Conservation (phyloP, 2,797 vertebrate species). For the Naso thynnoides region DNA sequence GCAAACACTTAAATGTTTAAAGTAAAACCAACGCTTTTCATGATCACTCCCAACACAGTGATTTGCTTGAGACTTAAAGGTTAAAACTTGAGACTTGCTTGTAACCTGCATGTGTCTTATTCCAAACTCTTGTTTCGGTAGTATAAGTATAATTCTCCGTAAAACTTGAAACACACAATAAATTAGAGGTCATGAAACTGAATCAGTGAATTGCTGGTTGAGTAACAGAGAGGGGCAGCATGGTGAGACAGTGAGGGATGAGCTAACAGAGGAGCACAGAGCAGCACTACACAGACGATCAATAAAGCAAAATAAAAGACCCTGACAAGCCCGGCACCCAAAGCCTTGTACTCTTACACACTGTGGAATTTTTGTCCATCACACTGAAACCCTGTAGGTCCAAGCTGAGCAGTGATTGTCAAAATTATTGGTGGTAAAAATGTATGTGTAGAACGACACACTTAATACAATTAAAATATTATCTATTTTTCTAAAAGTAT, state of each 20-base stretch:
- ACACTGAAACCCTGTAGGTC: neutral
- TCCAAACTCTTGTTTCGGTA: too few species aligned
- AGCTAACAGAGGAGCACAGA: constrained; percentile 32
- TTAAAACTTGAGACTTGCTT: too few species aligned
- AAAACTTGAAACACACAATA: constrained; percentile 17
- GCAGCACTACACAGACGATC: constrained; percentile 36
- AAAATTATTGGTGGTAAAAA: constrained; percentile 10
- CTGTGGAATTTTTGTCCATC: neutral
- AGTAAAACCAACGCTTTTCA: too few species aligned
- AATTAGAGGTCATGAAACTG: neutral
- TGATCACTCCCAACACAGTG: too few species aligned
- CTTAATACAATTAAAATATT: neutral
- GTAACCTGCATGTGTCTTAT: too few species aligned
- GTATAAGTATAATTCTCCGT: neutral
- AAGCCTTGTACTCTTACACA: constrained; percentile 17
- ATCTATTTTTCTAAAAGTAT: neutral
- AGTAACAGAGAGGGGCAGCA: neutral
- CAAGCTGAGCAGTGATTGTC: constrained; percentile 5
- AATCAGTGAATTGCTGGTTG: constrained; percentile 15
- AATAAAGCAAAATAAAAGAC: constrained; percentile 50
- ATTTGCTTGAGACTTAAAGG: too few species aligned
- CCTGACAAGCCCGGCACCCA: constrained; percentile 25
- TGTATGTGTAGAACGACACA: neutral
- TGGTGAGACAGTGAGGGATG: constrained; percentile 41
- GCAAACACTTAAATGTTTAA: too few species aligned